Conservation (phyloP, 2,888 invertebrate genomes). For the Ectemnius continuus region DNA sequence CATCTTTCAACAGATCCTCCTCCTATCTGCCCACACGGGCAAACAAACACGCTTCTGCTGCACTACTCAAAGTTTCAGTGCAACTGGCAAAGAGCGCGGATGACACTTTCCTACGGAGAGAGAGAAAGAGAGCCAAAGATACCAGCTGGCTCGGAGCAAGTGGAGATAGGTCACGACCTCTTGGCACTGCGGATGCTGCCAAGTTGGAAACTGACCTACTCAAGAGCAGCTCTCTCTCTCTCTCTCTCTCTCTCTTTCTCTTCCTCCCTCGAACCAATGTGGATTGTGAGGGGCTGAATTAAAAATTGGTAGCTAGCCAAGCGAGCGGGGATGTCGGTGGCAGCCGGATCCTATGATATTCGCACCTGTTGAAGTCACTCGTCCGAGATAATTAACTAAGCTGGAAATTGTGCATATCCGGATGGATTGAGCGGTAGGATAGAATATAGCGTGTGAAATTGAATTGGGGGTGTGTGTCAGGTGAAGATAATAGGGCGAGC, state of each 20-base stretch:
- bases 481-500: conserved; percentile 3
- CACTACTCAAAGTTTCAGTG: too few relatives aligned
- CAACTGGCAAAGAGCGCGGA: too few relatives aligned
- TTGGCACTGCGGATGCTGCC: conserved; percentile 35
- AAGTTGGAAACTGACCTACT: conserved; percentile 61
- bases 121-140: too few relatives aligned
- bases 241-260: background rate
- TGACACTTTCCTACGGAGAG: too few relatives aligned
- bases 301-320: conserved; percentile 24
- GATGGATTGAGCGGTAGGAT: too few relatives aligned
- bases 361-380: conserved; percentile 34
- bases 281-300: conserved; percentile 5
- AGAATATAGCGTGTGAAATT: too few relatives aligned
- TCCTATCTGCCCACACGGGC: too few relatives aligned
- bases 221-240: conserved; percentile 28
- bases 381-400: too few relatives aligned
- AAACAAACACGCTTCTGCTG: too few relatives aligned
- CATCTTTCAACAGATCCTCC: too few relatives aligned
- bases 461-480: too few relatives aligned
- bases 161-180: conserved; percentile 54
- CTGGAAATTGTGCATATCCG: too few relatives aligned
- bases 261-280: background rate
- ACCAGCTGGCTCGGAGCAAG: conserved; percentile 16
- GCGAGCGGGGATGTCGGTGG: background rate
- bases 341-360: conserved; percentile 8